A percentile compares a stretch with the other conserved stretches of the same genome.
phyloP scores from a whole-genome alignment of 2,113 vertebrate genomes.

The Phyllostomus hastatus region DNA sequence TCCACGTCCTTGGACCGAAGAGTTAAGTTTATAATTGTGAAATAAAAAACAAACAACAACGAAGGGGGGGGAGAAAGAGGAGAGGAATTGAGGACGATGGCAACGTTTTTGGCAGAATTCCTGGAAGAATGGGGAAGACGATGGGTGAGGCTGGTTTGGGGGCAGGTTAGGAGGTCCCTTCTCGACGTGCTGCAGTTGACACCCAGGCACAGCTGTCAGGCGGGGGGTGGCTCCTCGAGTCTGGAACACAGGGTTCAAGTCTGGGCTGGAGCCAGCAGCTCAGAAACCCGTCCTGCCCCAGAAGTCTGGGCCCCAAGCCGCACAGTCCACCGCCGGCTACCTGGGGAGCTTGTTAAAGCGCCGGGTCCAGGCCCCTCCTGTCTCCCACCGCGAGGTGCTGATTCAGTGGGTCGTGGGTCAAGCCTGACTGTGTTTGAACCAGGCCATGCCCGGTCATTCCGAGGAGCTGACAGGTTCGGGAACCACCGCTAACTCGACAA shows the following conservation, averaged over 20 bases:
- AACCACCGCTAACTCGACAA: background rate
- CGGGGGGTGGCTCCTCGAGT: background rate
- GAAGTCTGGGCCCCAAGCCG: background rate
- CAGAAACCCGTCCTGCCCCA: background rate
- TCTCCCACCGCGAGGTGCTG: background rate
- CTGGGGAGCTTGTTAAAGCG: background rate
- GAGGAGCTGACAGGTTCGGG: too few relatives aligned
- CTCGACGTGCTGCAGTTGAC: background rate
- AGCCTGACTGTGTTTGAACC: background rate
- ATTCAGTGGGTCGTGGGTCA: background rate
- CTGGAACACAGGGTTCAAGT: background rate
- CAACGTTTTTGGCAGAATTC: background rate
- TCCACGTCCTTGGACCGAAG: background rate
- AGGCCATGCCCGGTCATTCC: background rate
- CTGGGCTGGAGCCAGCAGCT: background rate
- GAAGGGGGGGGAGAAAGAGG: background rate
- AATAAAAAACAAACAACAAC: slow-evolving; percentile 75
- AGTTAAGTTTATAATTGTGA: slow-evolving; percentile 61
- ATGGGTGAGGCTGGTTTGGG: too few relatives aligned
- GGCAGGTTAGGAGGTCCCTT: background rate
- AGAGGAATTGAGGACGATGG: background rate
- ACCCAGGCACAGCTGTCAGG: background rate
- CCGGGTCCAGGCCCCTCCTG: background rate
- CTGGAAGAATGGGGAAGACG: background rate
- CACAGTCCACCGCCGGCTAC: background rate